phyloP scores from a whole-genome alignment of 2,113 vertebrate species.

The Megaleporinus macrocephalus region DNA sequence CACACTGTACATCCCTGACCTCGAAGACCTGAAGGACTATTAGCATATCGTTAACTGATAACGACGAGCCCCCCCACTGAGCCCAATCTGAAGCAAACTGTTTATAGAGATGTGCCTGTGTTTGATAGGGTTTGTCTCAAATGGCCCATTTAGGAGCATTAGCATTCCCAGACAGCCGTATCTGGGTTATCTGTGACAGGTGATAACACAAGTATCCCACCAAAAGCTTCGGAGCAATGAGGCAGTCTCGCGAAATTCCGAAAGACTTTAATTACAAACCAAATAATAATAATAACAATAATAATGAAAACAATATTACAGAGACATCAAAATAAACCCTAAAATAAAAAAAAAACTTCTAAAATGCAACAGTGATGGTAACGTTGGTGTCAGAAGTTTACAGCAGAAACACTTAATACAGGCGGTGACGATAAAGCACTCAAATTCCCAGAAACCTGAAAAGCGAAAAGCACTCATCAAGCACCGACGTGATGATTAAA shows the following conservation, averaged over 20 bases:
- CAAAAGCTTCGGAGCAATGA: constrained; percentile 44
- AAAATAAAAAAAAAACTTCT: constrained; percentile 45
- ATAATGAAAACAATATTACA: constrained; percentile 71
- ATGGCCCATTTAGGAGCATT: constrained; percentile 22
- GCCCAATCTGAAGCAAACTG: constrained; percentile 9
- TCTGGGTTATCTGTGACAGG: constrained; percentile 25
- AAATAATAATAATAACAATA: constrained; percentile 78
- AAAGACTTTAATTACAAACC: constrained; percentile 79
- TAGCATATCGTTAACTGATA: neutral
- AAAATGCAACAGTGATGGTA: constrained; percentile 65
- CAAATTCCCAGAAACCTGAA: constrained; percentile 36
- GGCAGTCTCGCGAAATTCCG: constrained; percentile 64
- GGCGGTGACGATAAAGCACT: constrained; percentile 71
- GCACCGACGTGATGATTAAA: neutral
- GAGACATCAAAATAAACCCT: constrained; percentile 58
- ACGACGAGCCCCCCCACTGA: neutral
- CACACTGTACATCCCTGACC: neutral
- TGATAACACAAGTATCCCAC: neutral
- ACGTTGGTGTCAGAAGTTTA: constrained; percentile 64
- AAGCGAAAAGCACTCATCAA: constrained; percentile 71
- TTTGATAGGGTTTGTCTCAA: neutral
- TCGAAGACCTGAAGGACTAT: neutral
- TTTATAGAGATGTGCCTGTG: neutral
- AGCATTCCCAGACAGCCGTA: neutral
- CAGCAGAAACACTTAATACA: constrained; percentile 66